Evolutionary conservation across 2,797 vertebrate species (phyloP), one percentile per base, ranked within the genome.

Genomic region (Chrysocyon brachyurus): DNA sequence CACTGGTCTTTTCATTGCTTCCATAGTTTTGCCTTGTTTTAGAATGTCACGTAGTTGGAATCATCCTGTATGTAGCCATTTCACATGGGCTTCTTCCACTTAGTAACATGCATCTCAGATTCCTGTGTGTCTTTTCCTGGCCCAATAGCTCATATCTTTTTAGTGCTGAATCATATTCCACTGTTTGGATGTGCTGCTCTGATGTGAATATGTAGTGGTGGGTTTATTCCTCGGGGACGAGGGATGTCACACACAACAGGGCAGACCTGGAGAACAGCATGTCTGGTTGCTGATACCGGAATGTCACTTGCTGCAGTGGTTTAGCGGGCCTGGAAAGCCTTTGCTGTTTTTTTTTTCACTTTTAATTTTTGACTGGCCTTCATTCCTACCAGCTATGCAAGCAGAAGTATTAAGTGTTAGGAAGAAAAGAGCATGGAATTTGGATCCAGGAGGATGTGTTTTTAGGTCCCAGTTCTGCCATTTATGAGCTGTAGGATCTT

Each of bases 321-420:
- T 73, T 73, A 33, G 73, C 12, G 6, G 36, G 24, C 12, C n/a
- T 16, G 15, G 72, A 21, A 87, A 88, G 68, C 33, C 24, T 61
- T 56, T 90, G 33, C 61, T 88, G 4, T 79, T 14, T 14, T 88
- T 75, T 75, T 82, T 84, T 17, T 78, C 19, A 73, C 19, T 4
- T 86, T n/a, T 89, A 70, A 36, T 21, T 91, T 92, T 92, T 92
- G 28, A 59, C 33, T 87, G 28, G 14, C 92, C n/a, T 90, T 92
- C 24, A 84, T 86, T 96, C 64, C 36, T 68, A 2, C 17, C 49
- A 57, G 12, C 11, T 26, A 7, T 54, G 5, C 24, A 40, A 94
- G 33, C 28, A 66, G 68, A 73, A 56, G n/a, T 75, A 52, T 17
- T 10, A 21, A 78, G 22, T 33, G 36, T 22, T 28, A 33, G 26